phyloP scores from a whole-genome alignment of 2,797 vertebrate genomes.

The Gallirallus australis region DNA sequence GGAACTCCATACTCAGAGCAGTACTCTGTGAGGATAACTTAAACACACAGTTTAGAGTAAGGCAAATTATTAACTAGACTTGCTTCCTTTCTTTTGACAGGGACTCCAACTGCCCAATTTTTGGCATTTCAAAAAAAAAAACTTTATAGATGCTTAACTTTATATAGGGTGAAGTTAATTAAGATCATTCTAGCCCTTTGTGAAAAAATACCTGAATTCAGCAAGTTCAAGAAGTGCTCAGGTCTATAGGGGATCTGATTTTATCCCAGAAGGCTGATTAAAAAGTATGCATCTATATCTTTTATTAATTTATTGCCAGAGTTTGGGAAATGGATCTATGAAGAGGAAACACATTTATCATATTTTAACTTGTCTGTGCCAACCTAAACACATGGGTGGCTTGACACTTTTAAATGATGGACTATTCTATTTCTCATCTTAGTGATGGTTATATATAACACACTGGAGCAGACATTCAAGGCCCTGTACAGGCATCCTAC shows the following conservation, averaged over 20 bases:
- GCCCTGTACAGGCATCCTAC: not conserved
- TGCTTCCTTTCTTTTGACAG: not conserved
- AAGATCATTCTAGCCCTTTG: not conserved
- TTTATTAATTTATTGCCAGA: not conserved
- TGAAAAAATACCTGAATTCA: not conserved
- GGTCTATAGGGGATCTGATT: not conserved
- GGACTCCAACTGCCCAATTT: not conserved
- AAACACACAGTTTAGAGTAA: not conserved
- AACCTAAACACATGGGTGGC: not conserved
- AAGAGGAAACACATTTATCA: not conserved
- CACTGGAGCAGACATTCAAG: not conserved
- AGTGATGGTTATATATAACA: not conserved
- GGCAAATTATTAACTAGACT: not conserved
- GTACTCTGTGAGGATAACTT: not conserved
- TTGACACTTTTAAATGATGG: not conserved
- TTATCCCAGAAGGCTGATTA: not conserved
- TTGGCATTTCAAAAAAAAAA: not conserved
- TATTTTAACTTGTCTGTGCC: not conserved
- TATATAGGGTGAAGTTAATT: not conserved
- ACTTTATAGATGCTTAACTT: not conserved
- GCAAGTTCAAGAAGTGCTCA: not conserved
- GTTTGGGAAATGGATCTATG: not conserved
- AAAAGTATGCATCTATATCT: not conserved
- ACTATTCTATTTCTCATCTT: not conserved
- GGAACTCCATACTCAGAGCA: fast-evolving